Conservation (phyloP, 2,888 invertebrate species). For the Megalurothrips usitatus region DNA sequence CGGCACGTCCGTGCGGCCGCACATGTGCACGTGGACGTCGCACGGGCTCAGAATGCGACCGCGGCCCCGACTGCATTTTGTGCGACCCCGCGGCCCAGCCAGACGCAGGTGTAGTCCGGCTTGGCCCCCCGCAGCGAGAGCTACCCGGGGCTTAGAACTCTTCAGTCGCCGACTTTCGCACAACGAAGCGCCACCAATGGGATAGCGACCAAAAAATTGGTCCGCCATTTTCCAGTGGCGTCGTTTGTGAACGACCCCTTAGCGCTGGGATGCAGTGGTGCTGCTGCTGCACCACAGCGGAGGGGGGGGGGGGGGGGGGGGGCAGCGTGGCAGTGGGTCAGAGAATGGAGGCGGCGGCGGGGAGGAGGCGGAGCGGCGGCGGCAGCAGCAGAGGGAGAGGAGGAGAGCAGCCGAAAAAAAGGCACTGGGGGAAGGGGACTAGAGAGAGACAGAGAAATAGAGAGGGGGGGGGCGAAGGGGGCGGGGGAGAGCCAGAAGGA, state of each 20-base stretch:
- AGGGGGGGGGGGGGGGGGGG: neutral
- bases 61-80: too few species aligned
- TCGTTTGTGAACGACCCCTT: neutral
- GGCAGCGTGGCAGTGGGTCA: slow-evolving; percentile 18
- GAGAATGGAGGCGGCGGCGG: slow-evolving; percentile 32
- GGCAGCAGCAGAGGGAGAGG: slow-evolving; percentile 30
- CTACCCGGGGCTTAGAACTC: too few species aligned
- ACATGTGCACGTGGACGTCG: too few species aligned
- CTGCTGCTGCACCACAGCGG: neutral
- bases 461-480: slow-evolving; percentile 27
- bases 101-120: too few species aligned
- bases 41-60: too few species aligned
- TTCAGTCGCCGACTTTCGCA: neutral
- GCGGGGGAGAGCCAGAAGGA: slow-evolving; percentile 41
- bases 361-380: slow-evolving; percentile 29
- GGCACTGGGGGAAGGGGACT: slow-evolving; percentile 34
- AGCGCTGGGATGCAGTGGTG: neutral
- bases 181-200: too few species aligned
- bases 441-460: slow-evolving; percentile 34
- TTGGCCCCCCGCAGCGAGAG: too few species aligned
- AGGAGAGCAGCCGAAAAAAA: slow-evolving; percentile 30
- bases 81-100: too few species aligned
- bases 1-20: too few species aligned
- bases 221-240: too few species aligned
- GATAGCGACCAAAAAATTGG: too few species aligned